phyloP scores from a whole-genome alignment of 2,888 invertebrate species.

The Teinopalpus imperialis region DNA sequence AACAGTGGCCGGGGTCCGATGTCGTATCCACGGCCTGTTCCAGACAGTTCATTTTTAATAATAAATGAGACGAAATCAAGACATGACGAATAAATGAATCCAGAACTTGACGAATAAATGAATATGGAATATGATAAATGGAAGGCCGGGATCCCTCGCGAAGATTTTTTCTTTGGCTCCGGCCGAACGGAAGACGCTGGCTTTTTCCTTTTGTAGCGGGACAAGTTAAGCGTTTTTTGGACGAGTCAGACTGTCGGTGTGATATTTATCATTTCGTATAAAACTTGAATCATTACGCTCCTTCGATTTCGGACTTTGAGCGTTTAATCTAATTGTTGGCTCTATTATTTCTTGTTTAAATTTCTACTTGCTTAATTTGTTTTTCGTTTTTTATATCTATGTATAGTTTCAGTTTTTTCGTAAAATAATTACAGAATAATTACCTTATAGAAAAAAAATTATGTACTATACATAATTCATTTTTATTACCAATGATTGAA shows the following conservation, averaged over 20 bases:
- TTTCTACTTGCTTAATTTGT: neutral
- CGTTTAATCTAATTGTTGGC: constrained; percentile 26
- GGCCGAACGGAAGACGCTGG: constrained; percentile 80
- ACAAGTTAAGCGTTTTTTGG: constrained; percentile 82
- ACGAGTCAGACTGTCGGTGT: constrained; percentile 65
- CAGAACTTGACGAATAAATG: constrained; percentile 83
- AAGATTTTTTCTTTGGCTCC: constrained; percentile 80
- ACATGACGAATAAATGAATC: constrained; percentile 83
- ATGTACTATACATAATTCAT: too few species aligned
- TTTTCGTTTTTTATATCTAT: neutral
- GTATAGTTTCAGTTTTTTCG: neutral
- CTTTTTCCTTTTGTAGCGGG: constrained; percentile 81
- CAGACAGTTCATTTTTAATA: constrained; percentile 83
- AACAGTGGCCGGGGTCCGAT: constrained; percentile 72
- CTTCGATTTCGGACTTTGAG: constrained; percentile 52
- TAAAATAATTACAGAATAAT: too few species aligned
- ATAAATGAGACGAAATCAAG: constrained; percentile 83
- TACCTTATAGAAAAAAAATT: too few species aligned
- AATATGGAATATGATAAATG: constrained; percentile 83
- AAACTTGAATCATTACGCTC: constrained; percentile 69
- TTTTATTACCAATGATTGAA: too few species aligned
- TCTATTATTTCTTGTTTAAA: constrained; percentile 13
- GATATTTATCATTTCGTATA: constrained; percentile 79
- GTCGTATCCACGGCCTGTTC: constrained; percentile 70
- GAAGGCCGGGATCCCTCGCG: constrained; percentile 77